Evolutionary conservation across 2,797 vertebrate species (phyloP).

Genomic region (Emys orbicularis): DNA sequence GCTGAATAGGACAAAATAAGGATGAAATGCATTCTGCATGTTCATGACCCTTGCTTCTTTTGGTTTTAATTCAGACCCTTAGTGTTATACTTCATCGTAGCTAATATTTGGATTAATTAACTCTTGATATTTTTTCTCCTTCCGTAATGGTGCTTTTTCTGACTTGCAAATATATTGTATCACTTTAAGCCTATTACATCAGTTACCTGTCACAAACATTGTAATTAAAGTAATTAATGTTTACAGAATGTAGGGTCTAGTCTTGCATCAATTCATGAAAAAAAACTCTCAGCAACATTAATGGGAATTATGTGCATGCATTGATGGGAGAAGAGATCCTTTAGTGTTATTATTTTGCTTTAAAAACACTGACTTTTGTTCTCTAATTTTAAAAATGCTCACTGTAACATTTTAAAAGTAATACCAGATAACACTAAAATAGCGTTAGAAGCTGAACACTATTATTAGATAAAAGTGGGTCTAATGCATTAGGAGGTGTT

Average conservation of each 20-base stretch:
- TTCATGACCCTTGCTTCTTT: background rate
- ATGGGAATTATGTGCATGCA: background rate
- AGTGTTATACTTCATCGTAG: background rate
- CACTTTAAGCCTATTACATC: constrained; percentile 47
- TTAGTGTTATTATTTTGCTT: background rate
- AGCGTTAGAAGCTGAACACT: constrained; percentile 49
- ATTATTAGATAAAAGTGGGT: constrained; percentile 76
- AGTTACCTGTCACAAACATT: constrained; percentile 43
- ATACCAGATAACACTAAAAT: constrained; percentile 37
- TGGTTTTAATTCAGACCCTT: background rate
- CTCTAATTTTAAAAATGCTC: constrained; percentile 13
- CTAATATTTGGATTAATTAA: constrained; percentile 5
- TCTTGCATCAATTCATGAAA: background rate
- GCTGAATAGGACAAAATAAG: background rate
- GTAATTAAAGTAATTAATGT: constrained; percentile 25
- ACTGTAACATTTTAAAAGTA: constrained; percentile 44
- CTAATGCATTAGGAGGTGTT: constrained; percentile 75
- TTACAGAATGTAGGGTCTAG: constrained; percentile 25
- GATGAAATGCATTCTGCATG: background rate
- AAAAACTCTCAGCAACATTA: constrained; percentile 32
- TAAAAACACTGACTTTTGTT: background rate
- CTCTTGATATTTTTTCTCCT: background rate
- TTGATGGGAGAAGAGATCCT: constrained; percentile 1
- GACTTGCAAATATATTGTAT: constrained; percentile 12
- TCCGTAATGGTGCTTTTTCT: background rate